These are phyloP conservation scores for Lymantria dispar DNA, from an alignment of 2,888 invertebrate genomes.

Conservation along the genomic window DNA sequence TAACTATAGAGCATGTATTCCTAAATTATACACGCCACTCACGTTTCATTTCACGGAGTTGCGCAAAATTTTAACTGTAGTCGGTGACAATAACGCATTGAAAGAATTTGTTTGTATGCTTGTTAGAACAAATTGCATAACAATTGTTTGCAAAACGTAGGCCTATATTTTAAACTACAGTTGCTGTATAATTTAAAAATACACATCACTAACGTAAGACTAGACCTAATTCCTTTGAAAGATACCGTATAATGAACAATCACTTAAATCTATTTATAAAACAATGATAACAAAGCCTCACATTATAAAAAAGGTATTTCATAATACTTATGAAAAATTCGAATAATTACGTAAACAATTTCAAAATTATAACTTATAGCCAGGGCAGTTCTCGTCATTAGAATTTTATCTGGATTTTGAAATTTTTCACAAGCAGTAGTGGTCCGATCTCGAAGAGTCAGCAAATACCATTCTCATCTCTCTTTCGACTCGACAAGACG, in stretches of 20 bases:
- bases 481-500: too few species aligned
- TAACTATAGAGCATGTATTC: constrained; percentile 6
- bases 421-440: too few species aligned
- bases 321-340: background rate
- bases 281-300: constrained; percentile 12
- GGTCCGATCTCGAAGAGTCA: too few species aligned
- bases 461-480: too few species aligned
- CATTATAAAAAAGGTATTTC: background rate
- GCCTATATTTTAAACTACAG: background rate
- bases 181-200: constrained; percentile 11
- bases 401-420: too few species aligned
- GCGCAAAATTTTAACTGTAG: background rate
- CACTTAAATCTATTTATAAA: constrained; percentile 11
- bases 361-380: too few species aligned
- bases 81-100: background rate
- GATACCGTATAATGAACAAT: constrained; percentile 5
- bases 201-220: constrained; percentile 9
- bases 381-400: too few species aligned
- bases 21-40: constrained; percentile 32
- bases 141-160: constrained; percentile 6
- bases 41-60: background rate
- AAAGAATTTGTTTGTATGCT: background rate
- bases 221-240: constrained; percentile 13
- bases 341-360: too few species aligned
- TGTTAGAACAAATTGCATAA: constrained; percentile 7